These are phyloP conservation scores for Empidonax alnorum DNA, from an alignment of 2,113 vertebrate genomes.

Conservation along the genomic window DNA sequence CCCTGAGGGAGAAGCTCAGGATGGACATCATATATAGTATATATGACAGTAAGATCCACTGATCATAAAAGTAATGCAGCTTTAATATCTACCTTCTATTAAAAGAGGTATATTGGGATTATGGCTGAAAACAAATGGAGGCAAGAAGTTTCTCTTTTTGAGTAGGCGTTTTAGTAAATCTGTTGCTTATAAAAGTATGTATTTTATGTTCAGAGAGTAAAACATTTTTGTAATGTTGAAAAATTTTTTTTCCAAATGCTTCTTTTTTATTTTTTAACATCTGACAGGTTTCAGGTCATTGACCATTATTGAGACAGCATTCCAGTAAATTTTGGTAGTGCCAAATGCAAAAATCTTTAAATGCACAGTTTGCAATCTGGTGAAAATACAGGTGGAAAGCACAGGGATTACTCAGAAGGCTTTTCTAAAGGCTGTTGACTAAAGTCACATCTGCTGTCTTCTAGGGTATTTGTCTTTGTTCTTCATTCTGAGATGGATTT, in stretches of 20 bases:
- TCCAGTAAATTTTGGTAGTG: not conserved
- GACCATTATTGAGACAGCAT: not conserved
- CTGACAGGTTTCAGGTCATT: not conserved
- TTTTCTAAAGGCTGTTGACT: not conserved
- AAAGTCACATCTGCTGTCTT: not conserved
- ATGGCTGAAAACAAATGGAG: not conserved
- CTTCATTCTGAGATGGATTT: not conserved
- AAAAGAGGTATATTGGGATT: not conserved
- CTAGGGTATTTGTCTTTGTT: not conserved
- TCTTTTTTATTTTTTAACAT: not conserved
- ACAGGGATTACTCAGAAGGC: not conserved
- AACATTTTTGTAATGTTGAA: not conserved
- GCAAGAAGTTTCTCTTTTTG: not conserved
- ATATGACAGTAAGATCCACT: not conserved
- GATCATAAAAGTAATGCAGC: not conserved
- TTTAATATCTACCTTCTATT: not conserved
- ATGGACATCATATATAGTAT: not conserved
- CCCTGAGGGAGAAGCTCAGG: not conserved
- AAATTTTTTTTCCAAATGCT: not conserved
- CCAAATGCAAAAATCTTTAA: not conserved
- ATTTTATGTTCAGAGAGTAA: not conserved
- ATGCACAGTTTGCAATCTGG: not conserved
- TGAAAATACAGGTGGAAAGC: not conserved
- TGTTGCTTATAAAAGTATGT: not conserved
- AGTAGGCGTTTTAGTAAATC: not conserved